Percentiles rank a stretch among this genome's conserved stretches.
phyloP scores from a whole-genome alignment of 2,888 invertebrate species.

The Drosophila infuscata region DNA sequence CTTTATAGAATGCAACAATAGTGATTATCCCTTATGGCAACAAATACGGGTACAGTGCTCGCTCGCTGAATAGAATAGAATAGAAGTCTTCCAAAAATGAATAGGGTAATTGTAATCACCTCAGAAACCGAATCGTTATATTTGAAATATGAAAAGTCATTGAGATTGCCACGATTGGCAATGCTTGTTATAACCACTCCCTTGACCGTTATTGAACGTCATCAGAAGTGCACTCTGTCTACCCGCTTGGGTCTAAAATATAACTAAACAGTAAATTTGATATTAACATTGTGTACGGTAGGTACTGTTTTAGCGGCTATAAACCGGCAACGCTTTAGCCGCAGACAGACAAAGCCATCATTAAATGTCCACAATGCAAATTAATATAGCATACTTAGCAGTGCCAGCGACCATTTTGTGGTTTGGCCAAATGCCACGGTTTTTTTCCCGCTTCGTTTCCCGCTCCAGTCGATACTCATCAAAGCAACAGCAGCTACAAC shows the following conservation, averaged over 20 bases:
- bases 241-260: conserved; percentile 10
- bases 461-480: conserved; percentile 55
- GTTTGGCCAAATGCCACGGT: conserved; percentile 50
- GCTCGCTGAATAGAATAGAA: neutral
- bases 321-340: conserved; percentile 35
- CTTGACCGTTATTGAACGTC: conserved; percentile 7
- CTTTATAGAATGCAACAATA: conserved; percentile 69
- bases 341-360: conserved; percentile 63
- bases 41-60: conserved; percentile 9
- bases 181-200: conserved; percentile 4
- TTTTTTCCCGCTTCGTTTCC: conserved; percentile 9
- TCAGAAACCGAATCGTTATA: neutral
- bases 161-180: conserved; percentile 49
- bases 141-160: conserved; percentile 40
- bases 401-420: conserved; percentile 59
- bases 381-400: conserved; percentile 78
- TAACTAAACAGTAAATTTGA: conserved; percentile 52
- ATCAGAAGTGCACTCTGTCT: conserved; percentile 1
- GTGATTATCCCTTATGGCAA: conserved; percentile 72
- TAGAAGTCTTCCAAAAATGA: neutral
- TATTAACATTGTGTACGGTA: conserved; percentile 12
- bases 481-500: conserved; percentile 58
- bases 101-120: conserved; percentile 6
- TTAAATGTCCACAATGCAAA: conserved; percentile 67
- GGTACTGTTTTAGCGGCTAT: neutral